These are phyloP conservation scores for Watsonalla cultraria DNA, from an alignment of 2,888 invertebrate genomes.

Conservation along the genomic window DNA sequence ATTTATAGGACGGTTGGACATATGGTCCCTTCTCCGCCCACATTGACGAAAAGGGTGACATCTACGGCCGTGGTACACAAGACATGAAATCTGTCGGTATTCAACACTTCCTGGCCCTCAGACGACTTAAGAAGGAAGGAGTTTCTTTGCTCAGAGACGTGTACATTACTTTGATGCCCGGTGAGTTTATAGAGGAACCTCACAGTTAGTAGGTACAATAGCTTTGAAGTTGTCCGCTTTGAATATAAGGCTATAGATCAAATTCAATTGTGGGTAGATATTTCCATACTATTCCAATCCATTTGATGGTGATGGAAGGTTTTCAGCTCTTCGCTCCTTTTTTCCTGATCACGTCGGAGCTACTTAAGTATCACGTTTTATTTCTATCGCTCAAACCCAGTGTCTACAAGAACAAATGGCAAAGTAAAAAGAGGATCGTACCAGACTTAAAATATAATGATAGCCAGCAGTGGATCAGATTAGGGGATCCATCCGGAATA, in stretches of 20 bases:
- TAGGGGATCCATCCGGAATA: background rate
- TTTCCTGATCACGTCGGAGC: no score
- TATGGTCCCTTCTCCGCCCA: constrained; percentile 89
- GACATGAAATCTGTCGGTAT: constrained; percentile 88
- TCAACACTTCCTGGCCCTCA: constrained; percentile 82
- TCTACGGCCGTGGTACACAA: constrained; percentile 89
- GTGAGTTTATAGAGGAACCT: constrained; percentile 38
- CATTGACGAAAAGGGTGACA: constrained; percentile 87
- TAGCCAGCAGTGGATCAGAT: background rate
- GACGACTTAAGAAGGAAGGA: constrained; percentile 69
- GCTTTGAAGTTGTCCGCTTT: no score
- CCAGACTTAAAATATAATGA: background rate
- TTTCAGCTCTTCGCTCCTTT: no score
- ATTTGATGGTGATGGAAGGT: no score
- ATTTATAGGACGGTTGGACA: constrained; percentile 79
- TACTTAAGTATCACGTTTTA: no score
- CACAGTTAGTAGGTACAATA: background rate
- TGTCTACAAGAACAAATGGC: no score
- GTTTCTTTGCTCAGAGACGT: constrained; percentile 75
- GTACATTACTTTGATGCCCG: constrained; percentile 83
- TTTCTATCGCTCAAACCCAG: no score
- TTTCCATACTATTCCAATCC: no score
- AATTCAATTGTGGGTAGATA: no score
- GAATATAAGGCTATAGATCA: no score
- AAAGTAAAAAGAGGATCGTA: no score